Base-by-base conservation (phyloP, 2,888 invertebrate species). In the Cephus runcator region DNA sequence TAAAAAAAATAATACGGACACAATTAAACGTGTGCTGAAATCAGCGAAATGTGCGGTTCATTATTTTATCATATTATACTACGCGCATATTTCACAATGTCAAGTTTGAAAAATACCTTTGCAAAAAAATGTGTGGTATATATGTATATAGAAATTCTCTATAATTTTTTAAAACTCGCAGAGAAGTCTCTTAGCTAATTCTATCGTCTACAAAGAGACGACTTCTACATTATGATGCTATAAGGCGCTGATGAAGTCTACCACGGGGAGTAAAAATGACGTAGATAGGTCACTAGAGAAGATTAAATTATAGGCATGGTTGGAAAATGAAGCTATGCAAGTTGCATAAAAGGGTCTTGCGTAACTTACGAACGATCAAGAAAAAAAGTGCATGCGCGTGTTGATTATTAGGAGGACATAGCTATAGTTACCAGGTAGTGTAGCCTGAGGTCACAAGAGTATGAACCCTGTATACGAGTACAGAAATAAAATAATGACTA, bases 271-370 rank as follows among this genome's bases (percentile, higher is more conserved):
- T 35, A 6, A 40, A 56, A 56, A 9, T 56, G 56, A 23, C 6
- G 23, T 23, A 56, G 56, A 9, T 56, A 23, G 78, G 69, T 73
- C 68, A 76, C 74, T 34, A 40, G 33, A 33, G 76, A 34, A 76
- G 74, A 79, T 79, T 79, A 79, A 79, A 79, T 79, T 79, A 77
- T 69, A 79, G 74, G 69, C 79, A n/a, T 40, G 73, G 76, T 69
- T 74, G 33, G 30, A 35, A 75, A 75, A 75, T 30, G 56, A 30
- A 30, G 56, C 15, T 23, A 23, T 23, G 23, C 6, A 9, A 56
- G 23, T 31, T 56, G 75, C 68, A n/a, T 23, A n/a, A 15, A n/a
- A 23, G 74, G 12, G 74, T 34, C 12, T 12, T 15, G 30, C 36
- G 74, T 12, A 15, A 23, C 23, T 15, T 74, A 36, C 0, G 35